Evolutionary conservation across 1,140 invertebrate genomes (phyloP).

Genomic region (Laupala kohalensis): DNA sequence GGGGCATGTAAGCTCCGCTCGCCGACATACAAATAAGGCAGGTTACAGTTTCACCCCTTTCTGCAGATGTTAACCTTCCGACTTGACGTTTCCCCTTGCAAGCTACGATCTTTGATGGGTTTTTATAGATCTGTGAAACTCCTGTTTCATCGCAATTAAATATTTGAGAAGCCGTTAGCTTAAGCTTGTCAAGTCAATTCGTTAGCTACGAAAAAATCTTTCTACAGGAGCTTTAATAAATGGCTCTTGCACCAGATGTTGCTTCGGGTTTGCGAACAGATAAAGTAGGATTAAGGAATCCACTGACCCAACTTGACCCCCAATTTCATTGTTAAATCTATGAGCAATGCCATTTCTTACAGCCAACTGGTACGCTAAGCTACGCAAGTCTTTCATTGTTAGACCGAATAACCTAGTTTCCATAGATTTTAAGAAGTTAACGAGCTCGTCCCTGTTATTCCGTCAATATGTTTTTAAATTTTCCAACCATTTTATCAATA

Average conservation of each 20-base stretch:
- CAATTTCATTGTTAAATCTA: too few relatives aligned
- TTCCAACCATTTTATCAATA: too few relatives aligned
- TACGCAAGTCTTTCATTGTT: too few relatives aligned
- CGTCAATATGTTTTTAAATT: too few relatives aligned
- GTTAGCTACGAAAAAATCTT: slow-evolving; percentile 18
- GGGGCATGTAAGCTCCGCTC: slow-evolving; percentile 26
- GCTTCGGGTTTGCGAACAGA: slow-evolving; percentile 19
- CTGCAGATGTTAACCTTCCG: slow-evolving; percentile 22
- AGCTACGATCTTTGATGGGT: slow-evolving; percentile 19
- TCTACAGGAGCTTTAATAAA: slow-evolving; percentile 21
- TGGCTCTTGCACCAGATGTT: slow-evolving; percentile 21
- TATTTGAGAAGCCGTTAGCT: slow-evolving; percentile 19
- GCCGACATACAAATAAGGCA: slow-evolving; percentile 25
- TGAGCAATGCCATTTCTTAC: too few relatives aligned
- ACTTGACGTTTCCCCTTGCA: slow-evolving; percentile 18
- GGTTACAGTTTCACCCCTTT: slow-evolving; percentile 32
- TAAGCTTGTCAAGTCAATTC: slow-evolving; percentile 16
- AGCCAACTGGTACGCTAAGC: too few relatives aligned
- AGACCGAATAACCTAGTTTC: too few relatives aligned
- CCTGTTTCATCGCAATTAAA: slow-evolving; percentile 29
- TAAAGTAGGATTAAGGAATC: slow-evolving; percentile 21
- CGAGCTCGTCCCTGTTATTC: too few relatives aligned
- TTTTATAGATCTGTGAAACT: slow-evolving; percentile 23
- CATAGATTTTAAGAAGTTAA: too few relatives aligned
- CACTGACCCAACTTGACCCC: background rate